These are phyloP conservation scores for Taphrorychus bicolor DNA, from an alignment of 2,888 invertebrate species.

Conservation along the genomic window DNA sequence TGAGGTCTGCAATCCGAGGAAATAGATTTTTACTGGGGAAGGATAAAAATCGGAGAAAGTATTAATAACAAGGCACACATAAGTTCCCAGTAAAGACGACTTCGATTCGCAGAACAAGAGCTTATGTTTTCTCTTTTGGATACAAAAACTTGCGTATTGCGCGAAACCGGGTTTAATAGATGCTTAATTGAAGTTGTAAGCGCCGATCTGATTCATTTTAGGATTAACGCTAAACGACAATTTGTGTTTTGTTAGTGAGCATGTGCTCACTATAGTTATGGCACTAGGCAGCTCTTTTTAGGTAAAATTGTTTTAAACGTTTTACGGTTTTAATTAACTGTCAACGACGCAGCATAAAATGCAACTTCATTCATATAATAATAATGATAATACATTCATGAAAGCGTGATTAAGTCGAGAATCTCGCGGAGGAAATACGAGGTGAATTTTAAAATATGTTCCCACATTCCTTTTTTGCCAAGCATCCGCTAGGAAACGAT, in stretches of 20 bases:
- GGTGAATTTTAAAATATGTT: neutral
- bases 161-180: neutral
- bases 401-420: conserved; percentile 2
- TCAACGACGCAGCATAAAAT: neutral
- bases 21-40: neutral
- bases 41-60: neutral
- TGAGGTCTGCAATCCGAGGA: neutral
- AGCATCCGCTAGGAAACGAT: conserved; percentile 12
- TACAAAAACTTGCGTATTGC: neutral
- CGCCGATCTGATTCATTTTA: neutral
- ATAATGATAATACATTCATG: neutral
- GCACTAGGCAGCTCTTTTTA: too few relatives aligned
- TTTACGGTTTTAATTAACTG: neutral
- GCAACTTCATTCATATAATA: conserved; percentile 5
- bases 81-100: neutral
- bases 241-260: too few relatives aligned
- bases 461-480: conserved; percentile 9
- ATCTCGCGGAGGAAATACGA: conserved; percentile 2
- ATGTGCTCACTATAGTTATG: too few relatives aligned
- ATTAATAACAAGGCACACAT: neutral
- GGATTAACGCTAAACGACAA: too few relatives aligned
- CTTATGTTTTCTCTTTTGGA: neutral
- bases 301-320: neutral
- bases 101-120: neutral
- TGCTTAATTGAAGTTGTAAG: neutral